A percentile compares a stretch with the other conserved stretches of the same genome.
Evolutionary conservation across 2,797 vertebrate genomes (phyloP).

Genomic region (Melanogrammus aeglefinus): DNA sequence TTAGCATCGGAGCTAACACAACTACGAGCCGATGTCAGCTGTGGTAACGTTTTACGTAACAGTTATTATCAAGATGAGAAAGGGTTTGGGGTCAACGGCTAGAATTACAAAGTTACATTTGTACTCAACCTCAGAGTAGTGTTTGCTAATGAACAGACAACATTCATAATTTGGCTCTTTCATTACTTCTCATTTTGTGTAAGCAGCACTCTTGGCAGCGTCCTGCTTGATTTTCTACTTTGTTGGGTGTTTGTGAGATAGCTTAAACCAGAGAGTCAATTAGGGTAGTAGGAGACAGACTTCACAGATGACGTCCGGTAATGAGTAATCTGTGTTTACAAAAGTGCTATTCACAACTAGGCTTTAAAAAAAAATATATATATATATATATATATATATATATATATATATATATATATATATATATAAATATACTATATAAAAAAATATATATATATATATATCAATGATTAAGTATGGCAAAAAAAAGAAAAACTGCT

Average conservation of each 20-base stretch:
- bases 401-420: no score
- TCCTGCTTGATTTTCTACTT: neutral
- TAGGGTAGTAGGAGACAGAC: neutral
- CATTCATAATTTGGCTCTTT: neutral
- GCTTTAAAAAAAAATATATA: neutral
- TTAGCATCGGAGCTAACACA: slow-evolving; percentile 57
- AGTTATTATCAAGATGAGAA: slow-evolving; percentile 11
- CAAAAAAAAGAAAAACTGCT: neutral
- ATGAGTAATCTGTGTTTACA: neutral
- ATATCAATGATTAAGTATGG: neutral
- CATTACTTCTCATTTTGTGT: no score
- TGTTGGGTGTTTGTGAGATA: neutral
- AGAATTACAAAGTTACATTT: neutral
- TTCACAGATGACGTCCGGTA: neutral
- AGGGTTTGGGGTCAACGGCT: neutral
- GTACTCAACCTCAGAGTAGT: neutral
- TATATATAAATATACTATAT: no score
- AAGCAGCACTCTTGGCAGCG: no score
- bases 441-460: no score
- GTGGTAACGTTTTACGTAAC: slow-evolving; percentile 26
- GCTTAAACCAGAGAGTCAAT: neutral
- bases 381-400: no score
- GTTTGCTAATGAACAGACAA: neutral
- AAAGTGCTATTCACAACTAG: neutral
- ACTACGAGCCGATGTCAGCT: slow-evolving; percentile 26